Base-by-base conservation (phyloP, 2,797 vertebrate genomes). In the Borostomias antarcticus region DNA sequence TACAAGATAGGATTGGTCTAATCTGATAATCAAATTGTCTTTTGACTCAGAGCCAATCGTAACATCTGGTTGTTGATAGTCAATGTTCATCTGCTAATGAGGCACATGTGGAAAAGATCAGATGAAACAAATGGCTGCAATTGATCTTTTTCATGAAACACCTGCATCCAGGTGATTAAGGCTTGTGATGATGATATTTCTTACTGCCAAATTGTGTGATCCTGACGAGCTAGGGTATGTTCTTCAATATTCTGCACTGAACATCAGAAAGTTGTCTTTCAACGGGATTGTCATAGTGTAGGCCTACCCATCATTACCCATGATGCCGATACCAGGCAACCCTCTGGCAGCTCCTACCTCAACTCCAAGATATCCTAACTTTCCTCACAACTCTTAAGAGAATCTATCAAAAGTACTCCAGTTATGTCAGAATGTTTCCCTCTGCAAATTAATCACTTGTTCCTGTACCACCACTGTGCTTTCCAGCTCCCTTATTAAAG, bases 401-500 rank as follows among this genome's bases (percentile, higher is more conserved):
- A n/a, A n/a, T n/a, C 13, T 47, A 15, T 19, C 17, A 50, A n/a
- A 50, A n/a, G n/a, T n/a, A 50, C 17, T 50, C 17, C 47, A n/a
- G 2, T 40, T 26, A 15, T 4, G 2, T 17, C 37, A 13, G 13
- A 28, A 59, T 1, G 1, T 25, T n/a, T 17, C 10, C 10, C 25
- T 26, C 5, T 15, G 13, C 33, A 23, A 8, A 45, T 29, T 4
- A 37, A 59, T 26, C 2, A 15, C 58, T 32, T 26, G 23, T 40
- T 13, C 37, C 13, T 8, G 37, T 43, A 26, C 50, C n/a, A 32
- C 13, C 33, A 59, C 25, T 26, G 19, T 32, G 7, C 28, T 6
- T 43, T 33, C 35, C 23, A 17, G 58, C 33, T 33, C 19, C 29
- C 17, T 56, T 56, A 56, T 33, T 56, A 43, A 59, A 57, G 32